Evolutionary conservation across 2,888 invertebrate species (phyloP).

Genomic region (Rhogogaster chlorosoma): DNA sequence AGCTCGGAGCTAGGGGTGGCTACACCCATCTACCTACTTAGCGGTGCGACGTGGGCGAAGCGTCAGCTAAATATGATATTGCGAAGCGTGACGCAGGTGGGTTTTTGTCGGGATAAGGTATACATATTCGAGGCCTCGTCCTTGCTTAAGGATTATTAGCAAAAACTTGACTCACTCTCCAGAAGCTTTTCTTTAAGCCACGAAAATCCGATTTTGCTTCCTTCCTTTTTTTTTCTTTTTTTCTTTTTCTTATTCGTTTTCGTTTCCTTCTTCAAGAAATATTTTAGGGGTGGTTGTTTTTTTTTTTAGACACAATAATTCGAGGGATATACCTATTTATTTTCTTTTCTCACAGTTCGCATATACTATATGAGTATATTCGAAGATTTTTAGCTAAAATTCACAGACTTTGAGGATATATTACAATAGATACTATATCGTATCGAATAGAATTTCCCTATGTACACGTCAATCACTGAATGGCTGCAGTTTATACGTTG

Average conservation of each 20-base stretch:
- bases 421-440: too few species aligned
- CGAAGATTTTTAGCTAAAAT: too few species aligned
- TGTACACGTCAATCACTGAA: too few species aligned
- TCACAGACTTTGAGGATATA: too few species aligned
- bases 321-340: too few species aligned
- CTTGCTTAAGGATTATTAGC: neutral
- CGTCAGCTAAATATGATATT: conserved; percentile 21
- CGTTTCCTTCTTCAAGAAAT: too few species aligned
- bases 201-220: neutral
- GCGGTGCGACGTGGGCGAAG: neutral
- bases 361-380: too few species aligned
- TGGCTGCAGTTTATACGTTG: too few species aligned
- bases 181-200: neutral
- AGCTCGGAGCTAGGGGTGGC: neutral
- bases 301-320: neutral
- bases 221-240: neutral
- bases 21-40: neutral
- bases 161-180: neutral
- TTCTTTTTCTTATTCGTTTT: neutral
- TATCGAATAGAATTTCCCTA: too few species aligned
- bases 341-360: too few species aligned
- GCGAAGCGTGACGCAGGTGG: neutral
- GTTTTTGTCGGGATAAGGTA: neutral
- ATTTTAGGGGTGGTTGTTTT: too few species aligned
- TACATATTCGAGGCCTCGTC: neutral